phyloP scores from a whole-genome alignment of 2,888 invertebrate genomes.

The Eilema griseolum region DNA sequence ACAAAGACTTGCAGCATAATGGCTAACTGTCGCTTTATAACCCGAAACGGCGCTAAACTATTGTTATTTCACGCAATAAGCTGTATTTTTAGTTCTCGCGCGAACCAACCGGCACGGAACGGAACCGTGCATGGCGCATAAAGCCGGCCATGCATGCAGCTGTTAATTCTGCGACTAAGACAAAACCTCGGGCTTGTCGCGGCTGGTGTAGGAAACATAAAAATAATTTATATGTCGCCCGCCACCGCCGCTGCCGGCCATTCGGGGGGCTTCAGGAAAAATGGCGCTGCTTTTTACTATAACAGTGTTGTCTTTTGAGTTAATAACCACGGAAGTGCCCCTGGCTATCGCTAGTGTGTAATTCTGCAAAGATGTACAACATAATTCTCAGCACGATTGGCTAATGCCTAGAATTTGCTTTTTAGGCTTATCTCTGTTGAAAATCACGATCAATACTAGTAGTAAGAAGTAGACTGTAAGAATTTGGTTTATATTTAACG shows the following conservation, averaged over 20 bases:
- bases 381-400: not conserved
- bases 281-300: not conserved
- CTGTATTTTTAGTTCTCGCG: slow-evolving; percentile 45
- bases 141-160: slow-evolving; percentile 50
- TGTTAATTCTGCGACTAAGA: slow-evolving; percentile 59
- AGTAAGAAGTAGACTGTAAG: no score
- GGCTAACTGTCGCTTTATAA: slow-evolving; percentile 47
- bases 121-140: slow-evolving; percentile 30
- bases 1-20: slow-evolving; percentile 30
- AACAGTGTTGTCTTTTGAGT: not conserved
- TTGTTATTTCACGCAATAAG: slow-evolving; percentile 43
- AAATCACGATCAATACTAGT: not conserved
- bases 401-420: not conserved
- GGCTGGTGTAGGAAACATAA: slow-evolving; percentile 62
- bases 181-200: slow-evolving; percentile 50
- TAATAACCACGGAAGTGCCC: not conserved
- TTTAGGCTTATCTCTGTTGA: not conserved
- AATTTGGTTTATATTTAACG: no score
- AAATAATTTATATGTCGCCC: slow-evolving; percentile 66
- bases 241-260: slow-evolving; percentile 36
- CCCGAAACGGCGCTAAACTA: slow-evolving; percentile 29
- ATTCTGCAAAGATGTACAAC: not conserved
- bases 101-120: slow-evolving; percentile 29
- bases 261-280: slow-evolving; percentile 28
- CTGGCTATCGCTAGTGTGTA: not conserved